phyloP scores from a whole-genome alignment of 2,888 invertebrate genomes.

The Chrysotoxum bicinctum region DNA sequence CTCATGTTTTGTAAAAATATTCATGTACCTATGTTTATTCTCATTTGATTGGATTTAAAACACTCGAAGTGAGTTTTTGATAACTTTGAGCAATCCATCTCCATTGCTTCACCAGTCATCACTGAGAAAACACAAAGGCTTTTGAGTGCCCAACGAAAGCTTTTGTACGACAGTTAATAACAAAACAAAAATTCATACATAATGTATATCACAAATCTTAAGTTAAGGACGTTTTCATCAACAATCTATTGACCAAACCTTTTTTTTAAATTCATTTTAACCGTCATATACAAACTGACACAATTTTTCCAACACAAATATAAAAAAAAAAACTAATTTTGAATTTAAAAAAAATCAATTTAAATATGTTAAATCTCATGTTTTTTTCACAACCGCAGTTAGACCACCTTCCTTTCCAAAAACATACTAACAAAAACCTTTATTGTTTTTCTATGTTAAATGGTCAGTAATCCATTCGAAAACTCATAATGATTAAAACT shows the following conservation, averaged over 20 bases:
- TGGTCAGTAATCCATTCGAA: slow-evolving; percentile 18
- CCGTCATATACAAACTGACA: not conserved
- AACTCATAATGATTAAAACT: not conserved
- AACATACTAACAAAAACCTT: not conserved
- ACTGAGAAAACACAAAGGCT: too few species aligned
- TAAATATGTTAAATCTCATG: not conserved
- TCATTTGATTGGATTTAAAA: too few species aligned
- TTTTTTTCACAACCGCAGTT: not conserved
- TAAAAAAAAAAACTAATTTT: not conserved
- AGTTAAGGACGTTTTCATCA: not conserved
- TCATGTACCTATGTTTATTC: too few species aligned
- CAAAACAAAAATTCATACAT: not conserved
- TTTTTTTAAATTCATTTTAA: not conserved
- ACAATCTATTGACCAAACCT: not conserved
- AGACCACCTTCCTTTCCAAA: not conserved
- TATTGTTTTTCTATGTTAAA: not conserved
- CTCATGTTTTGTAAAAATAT: too few species aligned
- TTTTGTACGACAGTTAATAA: not conserved
- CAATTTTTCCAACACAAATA: not conserved
- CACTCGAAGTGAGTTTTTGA: too few species aligned
- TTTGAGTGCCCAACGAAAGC: not conserved
- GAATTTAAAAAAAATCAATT: not conserved
- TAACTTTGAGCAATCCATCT: too few species aligned
- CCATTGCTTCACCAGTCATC: too few species aligned
- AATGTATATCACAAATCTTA: slow-evolving; percentile 50